Base-by-base conservation (phyloP, 2,888 invertebrate genomes). In the Dynastes hyllus region DNA sequence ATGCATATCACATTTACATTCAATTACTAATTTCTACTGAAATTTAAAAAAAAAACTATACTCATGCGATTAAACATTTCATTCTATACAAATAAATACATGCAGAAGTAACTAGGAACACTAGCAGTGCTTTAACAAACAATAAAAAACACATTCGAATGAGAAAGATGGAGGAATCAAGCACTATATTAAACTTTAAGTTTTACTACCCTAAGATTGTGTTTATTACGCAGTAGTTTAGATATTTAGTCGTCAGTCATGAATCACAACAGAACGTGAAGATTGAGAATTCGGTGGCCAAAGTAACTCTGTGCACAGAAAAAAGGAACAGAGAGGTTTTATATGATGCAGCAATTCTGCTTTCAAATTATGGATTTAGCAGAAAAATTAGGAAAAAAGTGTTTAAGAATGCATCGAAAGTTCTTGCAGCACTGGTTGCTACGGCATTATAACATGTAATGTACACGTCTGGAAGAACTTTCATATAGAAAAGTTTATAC, bases 271-370 rank as follows among this genome's bases (percentile, higher is more conserved):
- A 75, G 61, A 61, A 40, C 22, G 63, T 75, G 73, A 75, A 75
- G 61, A 75, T 73, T 55, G 37, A 71, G 55, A 75, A 66, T 78
- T 87, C 86, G 86, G 88, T 88, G 88, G 88, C 88, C 88, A 88
- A 88, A 87, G 86, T 86, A 85, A 87, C 88, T 87, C 86, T 87
- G 87, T 88, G 88, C 87, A 85, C 85, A 83, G 82, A 83, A 83
- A 81, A 76, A 81, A 79, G 78, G 73, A 82, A 79, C 80, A 81
- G 67, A 70, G 69, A 77, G 67, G 45, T 45, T 63, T 65, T 40
- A 58, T 37, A 66, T 45, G 79, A 81, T 83, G 81, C 81, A 29
- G 76, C 81, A 81, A 82, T 83, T 83, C 85, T 84, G 84, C 84
- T 85, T 85, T 85, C 85, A 84, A 84, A 81, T 76, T 22, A 55